These are phyloP conservation scores for Donacobius atricapilla DNA, from an alignment of 2,113 vertebrate genomes.

Conservation along the genomic window DNA sequence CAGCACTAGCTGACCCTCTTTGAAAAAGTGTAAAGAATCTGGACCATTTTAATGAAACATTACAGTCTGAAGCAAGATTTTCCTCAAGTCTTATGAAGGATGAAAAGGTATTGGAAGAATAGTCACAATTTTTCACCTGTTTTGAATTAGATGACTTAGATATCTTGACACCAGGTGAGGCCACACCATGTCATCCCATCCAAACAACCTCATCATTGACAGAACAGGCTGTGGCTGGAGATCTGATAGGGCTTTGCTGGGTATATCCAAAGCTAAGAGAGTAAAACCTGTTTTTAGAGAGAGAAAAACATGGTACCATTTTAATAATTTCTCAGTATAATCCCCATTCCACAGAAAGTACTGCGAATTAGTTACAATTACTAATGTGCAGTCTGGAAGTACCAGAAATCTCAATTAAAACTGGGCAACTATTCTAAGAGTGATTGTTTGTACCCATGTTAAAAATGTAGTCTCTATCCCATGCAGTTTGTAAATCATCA, in stretches of 20 bases:
- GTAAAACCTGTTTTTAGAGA: constrained; percentile 85
- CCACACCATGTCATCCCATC: constrained; percentile 94
- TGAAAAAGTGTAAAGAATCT: background rate
- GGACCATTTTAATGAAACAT: background rate
- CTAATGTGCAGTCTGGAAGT: background rate
- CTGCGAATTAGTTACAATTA: background rate
- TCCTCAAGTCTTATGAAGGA: background rate
- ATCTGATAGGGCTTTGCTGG: constrained; percentile 84
- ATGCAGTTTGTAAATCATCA: background rate
- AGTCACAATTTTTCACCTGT: constrained; percentile 76
- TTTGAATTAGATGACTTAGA: constrained; percentile 88
- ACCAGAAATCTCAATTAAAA: background rate
- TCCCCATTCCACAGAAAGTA: background rate
- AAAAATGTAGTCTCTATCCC: background rate
- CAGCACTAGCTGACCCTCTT: background rate
- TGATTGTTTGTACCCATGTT: background rate
- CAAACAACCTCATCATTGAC: constrained; percentile 88
- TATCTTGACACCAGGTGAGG: constrained; percentile 89
- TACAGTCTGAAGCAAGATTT: background rate
- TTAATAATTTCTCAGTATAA: background rate
- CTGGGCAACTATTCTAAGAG: background rate
- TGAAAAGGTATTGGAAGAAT: background rate
- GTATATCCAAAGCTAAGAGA: constrained; percentile 87
- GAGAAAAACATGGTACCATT: background rate
- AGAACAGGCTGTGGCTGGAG: constrained; percentile 88